phyloP scores from a whole-genome alignment of 1,140 invertebrate species.

The Pachyrhynchus sulphureomaculatus region DNA sequence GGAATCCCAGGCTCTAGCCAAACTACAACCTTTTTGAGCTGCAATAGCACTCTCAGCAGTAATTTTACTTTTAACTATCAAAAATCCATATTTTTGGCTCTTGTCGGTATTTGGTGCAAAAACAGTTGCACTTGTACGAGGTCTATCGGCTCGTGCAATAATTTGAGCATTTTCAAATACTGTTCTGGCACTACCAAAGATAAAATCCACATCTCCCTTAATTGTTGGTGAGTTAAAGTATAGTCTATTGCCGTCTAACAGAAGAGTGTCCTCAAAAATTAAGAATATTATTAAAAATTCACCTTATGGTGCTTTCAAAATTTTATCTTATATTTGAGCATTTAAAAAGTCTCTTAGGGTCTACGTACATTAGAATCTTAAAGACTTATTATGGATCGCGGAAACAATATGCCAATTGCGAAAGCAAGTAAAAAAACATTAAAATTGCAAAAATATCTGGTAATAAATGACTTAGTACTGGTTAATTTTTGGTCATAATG shows the following conservation, averaged over 20 bases:
- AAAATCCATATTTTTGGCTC: conserved; percentile 3
- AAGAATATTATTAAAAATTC: too few species aligned
- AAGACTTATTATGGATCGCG: too few species aligned
- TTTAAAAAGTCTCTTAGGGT: too few species aligned
- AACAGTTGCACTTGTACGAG: neutral
- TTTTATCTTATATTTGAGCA: too few species aligned
- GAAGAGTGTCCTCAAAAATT: conserved; percentile 1
- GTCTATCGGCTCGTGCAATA: conserved; percentile 5
- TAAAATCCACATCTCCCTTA: conserved; percentile 16
- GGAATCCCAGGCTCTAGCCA: conserved; percentile 1
- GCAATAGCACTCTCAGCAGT: neutral
- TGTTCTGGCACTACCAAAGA: conserved; percentile 5
- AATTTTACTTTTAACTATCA: neutral
- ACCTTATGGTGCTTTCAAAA: too few species aligned
- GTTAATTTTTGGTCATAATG: too few species aligned
- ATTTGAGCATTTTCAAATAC: conserved; percentile 11
- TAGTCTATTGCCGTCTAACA: neutral
- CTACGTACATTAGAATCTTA: too few species aligned
- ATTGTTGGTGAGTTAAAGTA: conserved; percentile 3
- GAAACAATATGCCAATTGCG: too few species aligned
- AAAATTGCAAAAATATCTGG: too few species aligned
- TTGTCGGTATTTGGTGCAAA: conserved; percentile 10
- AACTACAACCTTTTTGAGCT: neutral
- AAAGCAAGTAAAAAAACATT: too few species aligned
- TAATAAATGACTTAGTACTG: too few species aligned